Evolutionary conservation across 2,888 invertebrate species (phyloP), one percentile per base, ranked within the genome.

Genomic region (Drosophila limbata): DNA sequence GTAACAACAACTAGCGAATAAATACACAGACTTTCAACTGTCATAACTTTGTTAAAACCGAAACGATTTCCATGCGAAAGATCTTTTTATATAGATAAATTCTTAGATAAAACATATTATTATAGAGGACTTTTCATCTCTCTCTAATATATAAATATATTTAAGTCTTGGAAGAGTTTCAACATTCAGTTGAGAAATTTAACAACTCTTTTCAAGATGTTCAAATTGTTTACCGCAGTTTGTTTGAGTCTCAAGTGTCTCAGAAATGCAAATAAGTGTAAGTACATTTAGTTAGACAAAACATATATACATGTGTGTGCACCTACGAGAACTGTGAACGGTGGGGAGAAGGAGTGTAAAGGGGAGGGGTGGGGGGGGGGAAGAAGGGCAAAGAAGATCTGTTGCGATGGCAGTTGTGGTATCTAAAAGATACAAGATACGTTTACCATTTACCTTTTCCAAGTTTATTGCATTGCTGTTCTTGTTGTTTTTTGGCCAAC

Each of bases 391-490:
- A 33, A 17, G 15, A 17, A 33, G 52, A 37, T 17, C 50, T 50
- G 21, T 52, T 25, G 28, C 5, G 35, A 47, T 69, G 71, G 40
- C 57, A 45, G 63, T 56, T 57, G 57, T 40, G 60, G 81, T 72
- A 72, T 85, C 78, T 72, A 47, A 44, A 66, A 83, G 84, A 77
- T 79, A 86, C 86, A 69, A 88, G 69, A 88, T 88, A 88, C 86
- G 64, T 71, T 79, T 67, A 59, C 69, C 86, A 86, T 85, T 88
- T 86, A 83, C 87, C 87, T 88, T 86, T 48, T 51, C 56, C 68
- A 80, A 74, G 73, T 83, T 83, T 83, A 88, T 83, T 80, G 88
- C 81, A 88, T 70, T 69, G 67, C 60, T 65, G 56, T 45, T 78
- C 52, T 56, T 62, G 28, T 28, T 25, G 25, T 25, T 39, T 35